Evolutionary conservation across 2,113 vertebrate genomes (phyloP).

Genomic region (Psittacus erithacus): DNA sequence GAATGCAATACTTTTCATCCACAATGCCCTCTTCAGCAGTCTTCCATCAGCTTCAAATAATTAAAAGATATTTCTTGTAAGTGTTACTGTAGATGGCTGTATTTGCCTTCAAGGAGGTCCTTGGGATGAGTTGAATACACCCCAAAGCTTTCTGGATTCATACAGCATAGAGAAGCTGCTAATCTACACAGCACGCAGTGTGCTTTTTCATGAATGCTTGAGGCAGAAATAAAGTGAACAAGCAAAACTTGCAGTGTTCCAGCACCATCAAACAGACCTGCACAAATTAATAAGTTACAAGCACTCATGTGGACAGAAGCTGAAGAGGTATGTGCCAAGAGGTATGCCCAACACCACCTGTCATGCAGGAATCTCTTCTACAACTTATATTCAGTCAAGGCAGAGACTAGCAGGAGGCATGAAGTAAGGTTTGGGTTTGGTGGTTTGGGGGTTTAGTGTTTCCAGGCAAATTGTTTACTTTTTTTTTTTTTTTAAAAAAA

Average conservation of each 20-base stretch:
- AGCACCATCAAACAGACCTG: not conserved
- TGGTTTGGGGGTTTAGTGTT: not conserved
- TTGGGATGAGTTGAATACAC: not conserved
- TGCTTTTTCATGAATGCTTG: not conserved
- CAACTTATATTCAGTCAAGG: not conserved
- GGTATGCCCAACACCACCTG: not conserved
- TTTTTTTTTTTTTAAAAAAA: not conserved
- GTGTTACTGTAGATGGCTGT: not conserved
- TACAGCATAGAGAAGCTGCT: not conserved
- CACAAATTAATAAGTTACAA: not conserved
- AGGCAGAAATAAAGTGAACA: not conserved
- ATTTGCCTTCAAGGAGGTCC: not conserved
- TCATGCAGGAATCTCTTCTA: not conserved
- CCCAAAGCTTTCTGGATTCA: not conserved
- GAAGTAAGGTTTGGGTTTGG: not conserved
- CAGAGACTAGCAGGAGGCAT: not conserved
- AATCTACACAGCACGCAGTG: not conserved
- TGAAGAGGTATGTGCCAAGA: not conserved
- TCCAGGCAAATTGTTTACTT: not conserved
- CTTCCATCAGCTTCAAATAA: not conserved
- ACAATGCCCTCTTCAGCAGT: not conserved
- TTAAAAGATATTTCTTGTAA: not conserved
- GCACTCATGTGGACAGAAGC: not conserved
- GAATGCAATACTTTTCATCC: not conserved
- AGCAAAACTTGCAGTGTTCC: not conserved